phyloP scores from a whole-genome alignment of 2,797 vertebrate species.

The Manis pentadactyla region DNA sequence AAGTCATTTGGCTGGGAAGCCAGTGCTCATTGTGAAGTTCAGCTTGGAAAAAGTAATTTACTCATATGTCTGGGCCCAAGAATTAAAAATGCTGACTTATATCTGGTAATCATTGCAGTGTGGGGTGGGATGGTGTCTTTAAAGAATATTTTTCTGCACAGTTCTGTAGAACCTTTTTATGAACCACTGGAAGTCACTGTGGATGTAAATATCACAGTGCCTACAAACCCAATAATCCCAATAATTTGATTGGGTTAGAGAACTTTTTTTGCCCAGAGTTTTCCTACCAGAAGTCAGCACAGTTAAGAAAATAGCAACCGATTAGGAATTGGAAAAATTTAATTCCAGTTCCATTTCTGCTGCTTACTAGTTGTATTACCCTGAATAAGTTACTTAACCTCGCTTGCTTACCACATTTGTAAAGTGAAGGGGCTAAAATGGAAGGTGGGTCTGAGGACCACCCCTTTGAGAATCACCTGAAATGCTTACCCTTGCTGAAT shows the following conservation, averaged over 20 bases:
- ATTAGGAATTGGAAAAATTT: not conserved
- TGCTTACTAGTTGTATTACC: not conserved
- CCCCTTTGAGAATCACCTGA: not conserved
- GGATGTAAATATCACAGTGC: not conserved
- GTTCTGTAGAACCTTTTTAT: constrained; percentile 9
- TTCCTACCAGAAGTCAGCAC: not conserved
- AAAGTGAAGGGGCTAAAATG: not conserved
- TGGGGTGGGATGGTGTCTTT: not conserved
- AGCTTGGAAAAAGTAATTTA: constrained; percentile 42
- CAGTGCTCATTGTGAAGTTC: not conserved
- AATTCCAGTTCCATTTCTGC: constrained; percentile 21
- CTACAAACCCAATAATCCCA: not conserved
- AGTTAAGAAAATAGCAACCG: constrained; percentile 25
- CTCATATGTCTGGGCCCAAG: not conserved
- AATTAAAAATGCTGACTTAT: constrained; percentile 41
- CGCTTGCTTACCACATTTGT: not conserved
- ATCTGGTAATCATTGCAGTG: not conserved
- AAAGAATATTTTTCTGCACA: not conserved
- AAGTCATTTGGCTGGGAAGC: not conserved
- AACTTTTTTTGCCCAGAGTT: not conserved
- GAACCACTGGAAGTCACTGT: not conserved
- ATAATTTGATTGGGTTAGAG: not conserved
- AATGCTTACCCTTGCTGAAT: not conserved
- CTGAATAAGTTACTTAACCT: not conserved
- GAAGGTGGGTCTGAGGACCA: not conserved